Evolutionary conservation across 2,888 invertebrate species (phyloP), one percentile per base, ranked within the genome.

Genomic region (Spicauda simplicius): DNA sequence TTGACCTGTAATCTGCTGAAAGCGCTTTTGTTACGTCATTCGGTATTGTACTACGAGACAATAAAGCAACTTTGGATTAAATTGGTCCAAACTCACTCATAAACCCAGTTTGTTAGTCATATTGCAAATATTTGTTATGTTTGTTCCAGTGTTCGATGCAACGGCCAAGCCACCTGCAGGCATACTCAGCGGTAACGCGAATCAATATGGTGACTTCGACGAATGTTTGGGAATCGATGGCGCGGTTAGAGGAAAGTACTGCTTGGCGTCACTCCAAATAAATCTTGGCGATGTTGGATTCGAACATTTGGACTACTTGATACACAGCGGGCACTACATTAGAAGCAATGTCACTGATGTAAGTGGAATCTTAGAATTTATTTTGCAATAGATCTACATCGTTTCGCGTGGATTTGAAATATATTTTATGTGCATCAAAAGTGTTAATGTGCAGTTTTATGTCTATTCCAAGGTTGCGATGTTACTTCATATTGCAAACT

Each of bases 151-250:
- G 95, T 94, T 95, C 78, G 96, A 96, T 81, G 95, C 96, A n/a
- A 94, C 95, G 3, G 96, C 95, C 2, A 96, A 96, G 82, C 90
- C 95, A 7, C 95, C 96, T 0, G 94, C 96, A 0, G 96, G 96
- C 41, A 92, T 96, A 54, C 83, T 96, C 19, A 95, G 93, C 75
- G 96, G 96, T 11, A 96, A 96, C 75, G 94, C 94, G 7, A 96
- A 96, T 86, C 96, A 96, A 75, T 94, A 94, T 60, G 96, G 96
- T 0, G 96, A 96, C 84, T 96, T 94, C 75, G 96, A 96, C 84
- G 95, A 96, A 79, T 96, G 96, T 78, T 84, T 96, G 70, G 88
- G 88, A 72, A 81, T 94, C 41, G 88, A 94, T 56, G 91, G 90
- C 0, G 90, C 90, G 0, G 93, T 95, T n/a, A 86, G 87, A 5